phyloP scores from a whole-genome alignment of 2,888 invertebrate genomes.

The Malthinus seriepunctatus region DNA sequence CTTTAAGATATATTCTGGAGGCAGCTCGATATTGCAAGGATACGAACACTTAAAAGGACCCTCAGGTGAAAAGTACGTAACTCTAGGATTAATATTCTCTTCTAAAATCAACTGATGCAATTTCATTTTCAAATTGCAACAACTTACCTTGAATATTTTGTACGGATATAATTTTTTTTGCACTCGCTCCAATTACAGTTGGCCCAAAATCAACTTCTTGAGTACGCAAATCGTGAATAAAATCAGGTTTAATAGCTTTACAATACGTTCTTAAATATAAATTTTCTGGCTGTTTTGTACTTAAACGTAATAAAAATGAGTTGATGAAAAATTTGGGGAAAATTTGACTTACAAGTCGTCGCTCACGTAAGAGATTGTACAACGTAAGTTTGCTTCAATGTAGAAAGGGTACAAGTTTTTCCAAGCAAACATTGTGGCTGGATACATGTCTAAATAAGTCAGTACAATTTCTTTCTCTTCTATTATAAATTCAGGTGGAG shows the following conservation, averaged over 20 bases:
- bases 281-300: constrained; percentile 26
- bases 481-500: constrained; percentile 25
- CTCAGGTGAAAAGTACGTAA: constrained; percentile 26
- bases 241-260: constrained; percentile 38
- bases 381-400: constrained; percentile 34
- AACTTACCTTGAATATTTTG: constrained; percentile 39
- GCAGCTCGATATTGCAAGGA: constrained; percentile 19
- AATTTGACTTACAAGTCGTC: constrained; percentile 17
- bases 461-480: constrained; percentile 31
- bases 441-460: constrained; percentile 38
- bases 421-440: constrained; percentile 40
- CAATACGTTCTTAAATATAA: constrained; percentile 37
- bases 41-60: constrained; percentile 32
- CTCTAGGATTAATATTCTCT: constrained; percentile 22
- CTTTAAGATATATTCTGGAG: constrained; percentile 34
- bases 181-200: constrained; percentile 30
- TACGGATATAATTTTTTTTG: constrained; percentile 32
- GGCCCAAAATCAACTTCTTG: constrained; percentile 41
- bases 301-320: background rate
- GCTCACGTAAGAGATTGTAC: constrained; percentile 30
- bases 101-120: constrained; percentile 18
- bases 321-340: background rate
- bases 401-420: constrained; percentile 36
- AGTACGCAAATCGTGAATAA: constrained; percentile 37
- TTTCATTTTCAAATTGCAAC: background rate